Base-by-base conservation (phyloP, 2,888 invertebrate genomes). In the Anticlea derivata region DNA sequence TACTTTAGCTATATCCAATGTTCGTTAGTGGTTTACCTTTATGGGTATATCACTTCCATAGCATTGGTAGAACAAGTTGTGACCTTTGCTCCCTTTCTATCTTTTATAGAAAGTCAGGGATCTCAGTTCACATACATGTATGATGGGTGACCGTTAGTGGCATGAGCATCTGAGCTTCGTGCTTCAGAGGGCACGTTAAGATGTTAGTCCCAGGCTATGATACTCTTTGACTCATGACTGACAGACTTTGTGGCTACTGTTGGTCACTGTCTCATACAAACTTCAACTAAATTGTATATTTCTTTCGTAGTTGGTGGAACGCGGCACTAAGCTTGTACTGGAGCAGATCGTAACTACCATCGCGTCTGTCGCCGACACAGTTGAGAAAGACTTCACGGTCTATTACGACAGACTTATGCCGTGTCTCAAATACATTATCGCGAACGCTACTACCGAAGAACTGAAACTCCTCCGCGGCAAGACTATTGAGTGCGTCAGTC, bases 341-440 rank as follows among this genome's bases (percentile, higher is more conserved):
- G 99, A 99, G 86, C 99, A 99, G 89, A 95, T 98, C 41, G 98
- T 99, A n/a, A 99, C 99, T 0, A 99, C 99, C 2, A 97, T 99
- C 60, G 99, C 99, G 5, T 98, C 99, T 0, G 98, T 99, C 0
- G 99, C 99, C 1, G 99, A 99, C 82, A 98, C 99, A 0, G 97
- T 98, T 7, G 98, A 99, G 83, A 97, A 98, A 72, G 97, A 98
- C 73, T 99, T 99, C 83, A 94, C 96, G 5, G 92, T 94, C 1
- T 99, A 98, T 86, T 99, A 99, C 73, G 98, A 98, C 77, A 94
- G 97, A 64, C 89, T 95, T 63, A 95, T 98, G 93, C 99, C 99
- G 0, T 98, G 97, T 75, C 93, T 99, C 58, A 99, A 99, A 83
- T 99, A 97, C 81, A 99, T 99, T 54, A 98, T 99, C 66, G 95